Conservation (phyloP, 2,888 invertebrate species). For the Eumerus sabulonum region DNA sequence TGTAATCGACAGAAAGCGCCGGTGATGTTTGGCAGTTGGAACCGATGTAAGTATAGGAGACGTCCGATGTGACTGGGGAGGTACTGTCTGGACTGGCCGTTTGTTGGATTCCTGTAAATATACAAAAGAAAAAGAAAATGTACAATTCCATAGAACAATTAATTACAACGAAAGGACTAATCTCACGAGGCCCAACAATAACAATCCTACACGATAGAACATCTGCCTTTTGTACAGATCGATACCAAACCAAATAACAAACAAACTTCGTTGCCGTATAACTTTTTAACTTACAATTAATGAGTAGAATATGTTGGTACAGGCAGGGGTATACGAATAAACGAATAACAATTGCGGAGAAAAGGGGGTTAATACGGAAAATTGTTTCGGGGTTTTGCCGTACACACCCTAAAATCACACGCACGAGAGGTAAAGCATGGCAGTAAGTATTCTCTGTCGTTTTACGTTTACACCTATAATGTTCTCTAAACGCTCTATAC, state of each 20-base stretch:
- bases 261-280: conserved; percentile 69
- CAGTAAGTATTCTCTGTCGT: conserved; percentile 56
- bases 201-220: conserved; percentile 34
- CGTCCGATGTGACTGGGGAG: conserved; percentile 89
- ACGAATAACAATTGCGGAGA: too few relatives aligned
- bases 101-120: conserved; percentile 81
- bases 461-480: conserved; percentile 61
- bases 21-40: conserved; percentile 77
- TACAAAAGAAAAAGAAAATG: too few relatives aligned
- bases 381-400: conserved; percentile 70
- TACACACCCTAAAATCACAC: conserved; percentile 57
- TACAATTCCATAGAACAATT: too few relatives aligned
- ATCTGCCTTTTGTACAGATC: conserved; percentile 67
- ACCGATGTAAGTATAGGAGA: conserved; percentile 81
- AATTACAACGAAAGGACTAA: too few relatives aligned
- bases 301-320: conserved; percentile 62
- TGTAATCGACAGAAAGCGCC: conserved; percentile 76
- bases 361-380: conserved; percentile 71
- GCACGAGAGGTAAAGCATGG: too few relatives aligned
- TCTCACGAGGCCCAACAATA: too few relatives aligned
- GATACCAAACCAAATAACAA: conserved; percentile 63
- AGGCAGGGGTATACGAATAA: too few relatives aligned
- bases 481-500: conserved; percentile 43
- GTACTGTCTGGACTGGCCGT: conserved; percentile 92
- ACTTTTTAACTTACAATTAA: conserved; percentile 74